Conservation (phyloP, 2,797 vertebrate genomes). For the Phrynocephalus vlangalii region DNA sequence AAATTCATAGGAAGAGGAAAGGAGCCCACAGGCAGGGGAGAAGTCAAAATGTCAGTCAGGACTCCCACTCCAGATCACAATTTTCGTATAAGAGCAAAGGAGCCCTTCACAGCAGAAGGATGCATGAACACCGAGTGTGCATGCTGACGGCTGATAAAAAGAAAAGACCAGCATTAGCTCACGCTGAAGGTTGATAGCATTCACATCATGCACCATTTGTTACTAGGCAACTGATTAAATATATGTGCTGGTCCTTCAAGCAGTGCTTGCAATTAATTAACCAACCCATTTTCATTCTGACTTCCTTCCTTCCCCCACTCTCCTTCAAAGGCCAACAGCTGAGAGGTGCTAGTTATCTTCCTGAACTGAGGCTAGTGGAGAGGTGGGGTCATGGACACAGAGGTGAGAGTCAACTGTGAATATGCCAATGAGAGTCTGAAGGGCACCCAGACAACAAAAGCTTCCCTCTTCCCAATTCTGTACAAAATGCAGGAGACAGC, state of each 20-base stretch:
- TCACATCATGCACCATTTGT: constrained; percentile 78
- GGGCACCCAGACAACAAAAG: constrained; percentile 28
- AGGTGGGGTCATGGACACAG: constrained; percentile 23
- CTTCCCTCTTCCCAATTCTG: constrained; percentile 32
- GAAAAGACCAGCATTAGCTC: constrained; percentile 73
- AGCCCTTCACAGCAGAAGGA: constrained; percentile 58
- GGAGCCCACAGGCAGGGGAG: constrained; percentile 53
- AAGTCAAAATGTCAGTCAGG: constrained; percentile 43
- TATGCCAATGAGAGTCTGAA: constrained; percentile 16
- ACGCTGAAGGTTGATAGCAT: constrained; percentile 76
- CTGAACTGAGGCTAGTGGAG: constrained; percentile 19
- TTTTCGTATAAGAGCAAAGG: constrained; percentile 60
- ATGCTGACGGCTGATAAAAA: constrained; percentile 65
- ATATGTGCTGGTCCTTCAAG: constrained; percentile 81
- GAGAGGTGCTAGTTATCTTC: constrained; percentile 51
- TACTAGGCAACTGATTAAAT: constrained; percentile 88
- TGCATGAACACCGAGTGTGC: constrained; percentile 30
- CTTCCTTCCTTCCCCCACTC: constrained; percentile 70
- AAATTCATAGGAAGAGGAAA: too few relatives aligned
- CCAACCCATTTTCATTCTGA: constrained; percentile 80
- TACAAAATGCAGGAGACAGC: constrained; percentile 33
- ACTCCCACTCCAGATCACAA: constrained; percentile 20
- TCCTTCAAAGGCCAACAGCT: constrained; percentile 65
- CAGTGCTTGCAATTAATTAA: constrained; percentile 83
- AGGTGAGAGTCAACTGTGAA: constrained; percentile 27